A percentile compares a stretch with the other conserved stretches of the same genome.
These are phyloP conservation scores for Antedon mediterranea DNA, from an alignment of 53 echinoderm and acorn worm genomes.

Conservation along the genomic window DNA sequence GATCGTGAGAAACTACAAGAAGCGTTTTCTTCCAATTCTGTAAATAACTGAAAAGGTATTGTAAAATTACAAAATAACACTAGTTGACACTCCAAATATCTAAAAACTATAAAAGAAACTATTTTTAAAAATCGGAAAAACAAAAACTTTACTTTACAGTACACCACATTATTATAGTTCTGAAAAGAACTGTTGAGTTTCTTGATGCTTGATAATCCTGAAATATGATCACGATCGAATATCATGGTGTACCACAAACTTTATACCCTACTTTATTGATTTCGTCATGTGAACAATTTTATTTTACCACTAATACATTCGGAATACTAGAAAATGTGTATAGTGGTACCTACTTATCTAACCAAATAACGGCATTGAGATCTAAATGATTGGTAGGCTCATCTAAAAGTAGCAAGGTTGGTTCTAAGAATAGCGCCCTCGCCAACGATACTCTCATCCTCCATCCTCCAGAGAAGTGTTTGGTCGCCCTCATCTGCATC, in stretches of 20 bases:
- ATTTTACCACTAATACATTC: no score
- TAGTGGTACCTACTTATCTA: constrained; percentile 84
- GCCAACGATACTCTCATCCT: constrained; percentile 97
- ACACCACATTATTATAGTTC: no score
- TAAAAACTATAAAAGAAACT: neutral
- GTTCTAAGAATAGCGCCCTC: constrained; percentile 98
- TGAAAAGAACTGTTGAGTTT: no score
- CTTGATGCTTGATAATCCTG: no score
- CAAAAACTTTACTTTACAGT: no score
- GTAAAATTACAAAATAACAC: neutral
- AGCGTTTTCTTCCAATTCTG: constrained; percentile 97
- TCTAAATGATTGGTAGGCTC: constrained; percentile 97
- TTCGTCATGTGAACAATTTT: no score
- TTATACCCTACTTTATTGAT: no score
- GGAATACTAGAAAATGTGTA: no score
- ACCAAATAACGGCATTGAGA: constrained; percentile 96
- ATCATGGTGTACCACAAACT: no score
- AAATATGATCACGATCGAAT: no score
- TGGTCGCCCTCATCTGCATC: constrained; percentile 92
- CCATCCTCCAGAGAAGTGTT: constrained; percentile 96
- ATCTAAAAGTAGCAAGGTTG: constrained; percentile 83
- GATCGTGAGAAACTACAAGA: constrained; percentile 94
- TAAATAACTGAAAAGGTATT: constrained; percentile 39
- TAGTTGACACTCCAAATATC: neutral
- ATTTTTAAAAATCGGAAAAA: no score